phyloP scores from a whole-genome alignment of 2,797 vertebrate species.

The Eulemur rubriventer region DNA sequence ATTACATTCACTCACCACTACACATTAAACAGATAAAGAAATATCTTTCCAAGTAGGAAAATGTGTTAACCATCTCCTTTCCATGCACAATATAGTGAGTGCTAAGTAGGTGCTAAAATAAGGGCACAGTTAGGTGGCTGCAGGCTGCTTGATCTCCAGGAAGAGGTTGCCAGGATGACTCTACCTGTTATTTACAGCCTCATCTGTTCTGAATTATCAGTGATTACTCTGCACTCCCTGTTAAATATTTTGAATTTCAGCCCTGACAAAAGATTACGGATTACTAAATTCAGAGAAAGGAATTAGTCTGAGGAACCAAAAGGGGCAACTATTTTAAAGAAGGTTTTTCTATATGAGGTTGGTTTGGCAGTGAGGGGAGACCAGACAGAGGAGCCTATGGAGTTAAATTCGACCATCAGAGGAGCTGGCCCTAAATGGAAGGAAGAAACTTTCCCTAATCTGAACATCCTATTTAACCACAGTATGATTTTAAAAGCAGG shows the following conservation, averaged over 20 bases:
- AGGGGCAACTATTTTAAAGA: not conserved
- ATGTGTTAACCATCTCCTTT: constrained; percentile 48
- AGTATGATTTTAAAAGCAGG: not conserved
- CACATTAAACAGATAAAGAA: constrained; percentile 65
- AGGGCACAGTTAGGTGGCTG: not conserved
- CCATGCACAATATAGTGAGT: not conserved
- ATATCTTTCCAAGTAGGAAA: constrained; percentile 48
- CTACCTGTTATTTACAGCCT: not conserved
- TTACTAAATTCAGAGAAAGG: not conserved
- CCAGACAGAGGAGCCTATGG: fast-evolving
- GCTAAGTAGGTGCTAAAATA: not conserved
- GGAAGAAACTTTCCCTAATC: not conserved
- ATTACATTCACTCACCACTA: constrained; percentile 47
- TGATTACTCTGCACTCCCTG: not conserved
- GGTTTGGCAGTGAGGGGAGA: not conserved
- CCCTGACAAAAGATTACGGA: not conserved
- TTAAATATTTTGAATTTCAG: not conserved
- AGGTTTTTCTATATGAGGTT: not conserved
- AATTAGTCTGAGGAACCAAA: not conserved
- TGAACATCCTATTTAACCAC: not conserved
- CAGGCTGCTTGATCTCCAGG: not conserved
- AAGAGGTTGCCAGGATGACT: not conserved
- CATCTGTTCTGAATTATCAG: not conserved
- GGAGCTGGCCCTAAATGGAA: not conserved
- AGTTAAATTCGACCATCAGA: not conserved